Percentiles rank a stretch among this genome's conserved stretches.
Conservation (phyloP, 2,113 vertebrate species). For the Coryphaenoides rupestris region DNA sequence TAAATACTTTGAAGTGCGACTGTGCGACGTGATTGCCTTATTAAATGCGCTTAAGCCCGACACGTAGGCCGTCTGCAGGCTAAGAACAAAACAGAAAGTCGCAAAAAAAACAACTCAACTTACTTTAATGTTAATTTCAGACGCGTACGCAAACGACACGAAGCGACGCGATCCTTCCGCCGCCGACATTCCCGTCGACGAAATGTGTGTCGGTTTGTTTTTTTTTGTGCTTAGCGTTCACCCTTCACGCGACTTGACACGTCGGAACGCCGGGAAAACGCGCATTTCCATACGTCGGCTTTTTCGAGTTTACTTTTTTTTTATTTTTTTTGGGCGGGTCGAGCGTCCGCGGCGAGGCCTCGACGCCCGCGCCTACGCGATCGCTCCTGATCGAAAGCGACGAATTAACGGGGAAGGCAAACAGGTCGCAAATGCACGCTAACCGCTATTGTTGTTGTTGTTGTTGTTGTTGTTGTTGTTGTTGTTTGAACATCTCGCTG, state of each 20-base stretch:
- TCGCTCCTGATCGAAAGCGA: conserved; percentile 36
- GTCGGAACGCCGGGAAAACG: conserved; percentile 22
- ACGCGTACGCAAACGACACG: no score
- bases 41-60: conserved; percentile 65
- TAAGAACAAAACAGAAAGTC: not conserved
- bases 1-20: conserved; percentile 73
- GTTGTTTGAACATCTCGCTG: not conserved
- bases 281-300: conserved; percentile 31
- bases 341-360: no score
- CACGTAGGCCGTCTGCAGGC: conserved; percentile 32
- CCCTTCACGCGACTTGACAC: conserved; percentile 19
- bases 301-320: conserved; percentile 35
- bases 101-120: not conserved
- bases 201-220: no score
- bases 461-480: no score
- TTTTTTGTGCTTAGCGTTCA: not conserved
- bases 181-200: no score
- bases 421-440: no score
- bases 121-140: no score
- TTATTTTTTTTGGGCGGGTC: no score
- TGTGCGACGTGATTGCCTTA: conserved; percentile 66
- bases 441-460: no score
- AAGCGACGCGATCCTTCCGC: no score
- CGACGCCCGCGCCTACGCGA: conserved; percentile 38
- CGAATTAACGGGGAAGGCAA: conserved; percentile 21